phyloP scores from a whole-genome alignment of 2,888 invertebrate genomes.

The Coelopa pilipes region DNA sequence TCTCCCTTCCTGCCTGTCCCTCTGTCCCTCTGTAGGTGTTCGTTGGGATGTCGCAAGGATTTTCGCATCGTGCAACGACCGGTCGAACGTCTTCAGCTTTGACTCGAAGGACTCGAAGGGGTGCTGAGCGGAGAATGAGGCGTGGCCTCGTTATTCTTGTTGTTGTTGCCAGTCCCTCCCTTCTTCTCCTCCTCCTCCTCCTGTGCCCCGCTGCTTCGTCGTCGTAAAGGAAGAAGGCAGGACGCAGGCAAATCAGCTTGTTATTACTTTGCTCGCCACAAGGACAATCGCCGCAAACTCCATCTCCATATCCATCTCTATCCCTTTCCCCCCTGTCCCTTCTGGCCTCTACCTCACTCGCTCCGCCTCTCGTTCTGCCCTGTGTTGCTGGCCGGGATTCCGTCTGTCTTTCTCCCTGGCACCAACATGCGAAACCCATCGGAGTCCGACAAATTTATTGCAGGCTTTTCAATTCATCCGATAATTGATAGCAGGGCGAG shows the following conservation, averaged over 20 bases:
- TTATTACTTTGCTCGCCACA: conserved; percentile 17
- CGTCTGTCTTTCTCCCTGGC: neutral
- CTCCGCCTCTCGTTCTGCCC: neutral
- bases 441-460: conserved; percentile 41
- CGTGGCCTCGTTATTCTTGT: neutral
- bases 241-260: conserved; percentile 17
- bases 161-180: neutral
- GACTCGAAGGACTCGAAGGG: too few species aligned
- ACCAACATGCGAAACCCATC: conserved; percentile 26
- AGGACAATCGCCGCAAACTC: conserved; percentile 2
- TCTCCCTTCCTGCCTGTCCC: too few species aligned
- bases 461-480: conserved; percentile 40
- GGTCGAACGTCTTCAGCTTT: too few species aligned
- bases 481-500: conserved; percentile 39
- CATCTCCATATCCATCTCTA: too few species aligned
- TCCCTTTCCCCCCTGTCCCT: too few species aligned
- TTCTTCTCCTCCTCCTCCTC: neutral
- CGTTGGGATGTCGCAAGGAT: neutral
- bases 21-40: neutral
- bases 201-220: neutral
- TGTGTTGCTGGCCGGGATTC: neutral
- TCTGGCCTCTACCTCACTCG: too few species aligned
- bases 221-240: too few species aligned
- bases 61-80: neutral
- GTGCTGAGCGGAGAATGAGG: too few species aligned